Evolutionary conservation across 1,140 invertebrate genomes (phyloP), one percentile per base, ranked within the genome.

Genomic region (Cotesia glomerata): DNA sequence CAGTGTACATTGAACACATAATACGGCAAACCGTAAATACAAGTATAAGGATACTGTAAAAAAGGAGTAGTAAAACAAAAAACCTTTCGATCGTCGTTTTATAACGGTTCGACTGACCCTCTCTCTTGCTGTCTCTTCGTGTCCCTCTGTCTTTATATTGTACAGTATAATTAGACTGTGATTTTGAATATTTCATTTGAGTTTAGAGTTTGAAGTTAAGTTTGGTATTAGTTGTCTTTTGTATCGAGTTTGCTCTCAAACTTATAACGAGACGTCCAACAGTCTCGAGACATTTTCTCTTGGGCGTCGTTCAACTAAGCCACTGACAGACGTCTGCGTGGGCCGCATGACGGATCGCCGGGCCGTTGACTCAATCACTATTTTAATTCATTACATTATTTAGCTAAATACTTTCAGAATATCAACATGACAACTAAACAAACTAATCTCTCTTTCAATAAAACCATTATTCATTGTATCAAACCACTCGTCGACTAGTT

Each of bases 251-350:
- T 56, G 13, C 52, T 56, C 52, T 56, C 11, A 45, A 45, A 45
- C 39, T 45, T 45, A n/a, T 61, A 61, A 61, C 59, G 59, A 61
- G 59, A 18, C 16, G 59, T 61, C 59, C 62, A 64, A 64, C 62
- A n/a, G 62, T 36, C 35, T 64, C 62, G 35, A 64, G 14, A 64
- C 36, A 45, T 64, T 64, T 64, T 35, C 32, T 34, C 62, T 64
- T 64, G 62, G 62, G 62, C 36, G 62, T 45, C 11, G 14, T 26
- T 45, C 39, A 45, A 45, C 39, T 11, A 35, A 45, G 34, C 3
- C 62, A 64, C 62, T 64, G 62, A 64, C 35, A 64, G 62, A 64
- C 62, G 39, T 64, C n/a, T 64, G 62, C 62, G 62, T 64, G 62
- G 62, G 62, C 36, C 11, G 5, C 32, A 64, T 64, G 62, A 64